A percentile compares a stretch with the other conserved stretches of the same genome.
Evolutionary conservation across 2,888 invertebrate genomes (phyloP).

Genomic region (Amphipyra berbera): DNA sequence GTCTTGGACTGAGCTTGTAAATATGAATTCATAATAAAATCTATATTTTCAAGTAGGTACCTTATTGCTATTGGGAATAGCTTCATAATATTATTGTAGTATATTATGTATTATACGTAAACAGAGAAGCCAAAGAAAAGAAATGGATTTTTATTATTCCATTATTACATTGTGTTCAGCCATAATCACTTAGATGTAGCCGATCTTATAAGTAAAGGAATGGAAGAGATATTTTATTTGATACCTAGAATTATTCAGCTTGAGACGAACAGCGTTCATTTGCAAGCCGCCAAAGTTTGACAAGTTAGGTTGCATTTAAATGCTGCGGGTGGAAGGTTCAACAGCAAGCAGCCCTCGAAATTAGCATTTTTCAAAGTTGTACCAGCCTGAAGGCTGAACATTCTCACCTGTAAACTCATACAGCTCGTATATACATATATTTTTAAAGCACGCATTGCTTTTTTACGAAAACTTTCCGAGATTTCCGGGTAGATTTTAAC

Average conservation of each 20-base stretch:
- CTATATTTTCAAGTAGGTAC: slow-evolving; percentile 13
- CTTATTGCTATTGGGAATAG: slow-evolving; percentile 10
- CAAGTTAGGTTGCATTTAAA: slow-evolving; percentile 84
- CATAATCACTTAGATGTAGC: slow-evolving; percentile 10
- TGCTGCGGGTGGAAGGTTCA: slow-evolving; percentile 67
- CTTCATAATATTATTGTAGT: slow-evolving; percentile 1
- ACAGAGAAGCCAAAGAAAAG: slow-evolving; percentile 21
- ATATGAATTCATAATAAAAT: slow-evolving; percentile 59
- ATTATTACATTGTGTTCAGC: slow-evolving; percentile 13
- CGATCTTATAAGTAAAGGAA: slow-evolving; percentile 18
- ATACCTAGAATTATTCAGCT: slow-evolving; percentile 52
- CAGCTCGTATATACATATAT: slow-evolving; percentile 8
- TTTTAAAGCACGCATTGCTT: slow-evolving; percentile 20
- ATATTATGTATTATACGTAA: background rate
- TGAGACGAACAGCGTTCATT: slow-evolving; percentile 73
- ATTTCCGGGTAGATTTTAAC: slow-evolving; percentile 59
- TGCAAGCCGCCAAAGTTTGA: slow-evolving; percentile 80
- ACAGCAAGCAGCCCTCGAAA: slow-evolving; percentile 66
- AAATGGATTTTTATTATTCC: slow-evolving; percentile 25
- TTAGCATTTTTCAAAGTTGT: slow-evolving; percentile 81
- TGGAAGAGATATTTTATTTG: slow-evolving; percentile 38
- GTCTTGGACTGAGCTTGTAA: slow-evolving; percentile 57
- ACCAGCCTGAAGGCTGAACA: slow-evolving; percentile 65
- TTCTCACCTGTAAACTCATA: slow-evolving; percentile 39
- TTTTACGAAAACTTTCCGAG: slow-evolving; percentile 25